Conservation (phyloP, 2,888 invertebrate species). For the Chesias legatella region DNA sequence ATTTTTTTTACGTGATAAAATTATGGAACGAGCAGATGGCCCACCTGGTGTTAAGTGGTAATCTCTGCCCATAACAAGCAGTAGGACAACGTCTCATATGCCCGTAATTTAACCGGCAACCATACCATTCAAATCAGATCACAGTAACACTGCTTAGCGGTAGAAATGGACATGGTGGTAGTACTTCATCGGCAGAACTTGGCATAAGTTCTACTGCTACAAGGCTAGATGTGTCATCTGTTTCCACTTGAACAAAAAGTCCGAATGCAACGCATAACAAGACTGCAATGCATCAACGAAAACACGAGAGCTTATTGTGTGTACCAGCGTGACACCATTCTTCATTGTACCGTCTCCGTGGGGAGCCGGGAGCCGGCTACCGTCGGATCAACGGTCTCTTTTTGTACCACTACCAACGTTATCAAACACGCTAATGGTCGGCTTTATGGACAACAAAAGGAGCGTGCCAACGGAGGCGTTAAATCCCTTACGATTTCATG, state of each 20-base stretch:
- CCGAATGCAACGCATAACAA: slow-evolving; percentile 36
- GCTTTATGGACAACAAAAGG: slow-evolving; percentile 78
- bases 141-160: too few relatives aligned
- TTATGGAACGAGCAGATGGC: too few relatives aligned
- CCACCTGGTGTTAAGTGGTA: too few relatives aligned
- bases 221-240: too few relatives aligned
- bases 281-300: slow-evolving; percentile 43
- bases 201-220: too few relatives aligned
- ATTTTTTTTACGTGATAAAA: too few relatives aligned
- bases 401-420: slow-evolving; percentile 67
- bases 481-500: slow-evolving; percentile 80
- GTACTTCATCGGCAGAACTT: too few relatives aligned
- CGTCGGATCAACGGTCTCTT: slow-evolving; percentile 64
- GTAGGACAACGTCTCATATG: too few relatives aligned
- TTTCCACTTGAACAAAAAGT: slow-evolving; percentile 9
- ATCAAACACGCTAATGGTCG: slow-evolving; percentile 79
- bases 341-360: slow-evolving; percentile 61
- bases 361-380: slow-evolving; percentile 61
- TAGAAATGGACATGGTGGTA: too few relatives aligned
- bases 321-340: slow-evolving; percentile 64
- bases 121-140: too few relatives aligned
- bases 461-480: slow-evolving; percentile 80
- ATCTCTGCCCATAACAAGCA: too few relatives aligned
- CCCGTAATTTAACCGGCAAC: too few relatives aligned
- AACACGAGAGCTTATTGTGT: slow-evolving; percentile 52